Base-by-base conservation (phyloP, 2,888 invertebrate genomes). In the Trichopoda pennipes region DNA sequence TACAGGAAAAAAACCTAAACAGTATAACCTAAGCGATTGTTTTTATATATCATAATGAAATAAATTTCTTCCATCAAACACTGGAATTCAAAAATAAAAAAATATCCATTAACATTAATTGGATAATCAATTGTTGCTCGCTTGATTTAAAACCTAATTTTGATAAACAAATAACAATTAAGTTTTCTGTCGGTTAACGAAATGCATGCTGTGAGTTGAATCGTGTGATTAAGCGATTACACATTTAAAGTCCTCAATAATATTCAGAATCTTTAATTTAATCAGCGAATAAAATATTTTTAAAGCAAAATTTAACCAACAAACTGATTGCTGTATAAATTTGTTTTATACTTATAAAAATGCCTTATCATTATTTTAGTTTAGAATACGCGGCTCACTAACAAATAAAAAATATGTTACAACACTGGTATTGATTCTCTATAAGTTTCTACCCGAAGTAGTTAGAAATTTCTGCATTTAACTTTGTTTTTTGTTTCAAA, bases 401-500 rank as follows among this genome's bases (percentile, higher is more conserved):
- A 58, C 75, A 73, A 77, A 58, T 42, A 47, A 53, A 42, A 74
- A 78, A 78, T 74, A 74, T 70, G 70, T 78, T 81, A 78, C n/a
- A 78, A 74, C 28, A 28, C 28, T 28, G 7, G 2, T 70, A 66
- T 74, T 74, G 58, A 47, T 32, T 35, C 60, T 68, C 17, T 49
- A 42, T 51, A 35, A 21, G n/a, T 28, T 49, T 73, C 38, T n/a
- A 19, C 49, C 23, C 19, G 51, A 21, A 66, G 42, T 68, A 23
- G 49, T 58, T 49, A 42, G 10, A 56, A 58, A 23, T 51, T 58
- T 38, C 49, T 35, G 16, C 56, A 47, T 55, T 47, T 49, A 14
- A 38, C 9, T 64, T 64, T 53, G 44, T 23, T 28, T 56, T 38
- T 38, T 38, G 1, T 12, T 60, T 38, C 32, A 21, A 58, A 38